Base-by-base conservation (phyloP, 2,797 vertebrate species). In the Harpia harpyja region DNA sequence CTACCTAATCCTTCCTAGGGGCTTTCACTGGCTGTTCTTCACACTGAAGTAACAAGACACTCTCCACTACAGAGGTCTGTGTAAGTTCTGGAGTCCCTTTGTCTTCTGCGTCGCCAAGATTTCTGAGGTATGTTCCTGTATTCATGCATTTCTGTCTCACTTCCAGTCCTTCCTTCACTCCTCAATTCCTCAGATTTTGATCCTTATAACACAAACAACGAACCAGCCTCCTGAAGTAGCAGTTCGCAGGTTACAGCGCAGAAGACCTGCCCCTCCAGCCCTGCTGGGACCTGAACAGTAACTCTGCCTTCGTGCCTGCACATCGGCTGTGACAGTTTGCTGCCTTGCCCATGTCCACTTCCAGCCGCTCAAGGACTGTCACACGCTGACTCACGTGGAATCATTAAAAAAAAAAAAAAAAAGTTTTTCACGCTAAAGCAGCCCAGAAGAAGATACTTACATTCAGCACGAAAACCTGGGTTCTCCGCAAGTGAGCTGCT, bases 261-360 rank as follows among this genome's bases (percentile, higher is more conserved):
- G 2, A 9, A 12, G 19, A 10, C 32, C n/a, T 19, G 67, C 19
- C 22, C 25, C 60, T 18, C 6, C 14, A 6, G 56, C 35, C 41
- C 10, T 12, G 1, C 48, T 1, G 13, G 4, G 43, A 13, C n/a
- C 39, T 3, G 37, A 7, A 2, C 8, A 10, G 39, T 8, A 8
- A 7, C n/a, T 27, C 53, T 12, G 60, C 37, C n/a, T 37, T 6
- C 1, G 4, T 6, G 60, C 49, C 53, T 3, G n/a, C 49, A 25
- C 61, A 24, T 10, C 21, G 5, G 4, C 39, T 1, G 12, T 14
- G 63, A 54, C 56, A n/a, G 63, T 10, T 8, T 9, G 2, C 39
- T 4, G 21, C 51, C 18, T 4, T 24, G 49, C 56, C 43, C 68
- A 33, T 9, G 9, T 8, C 61, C 25, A 1, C 78, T 21, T 32